Evolutionary conservation across 2,797 vertebrate species (phyloP).

Genomic region (Thripadectes ignobilis): DNA sequence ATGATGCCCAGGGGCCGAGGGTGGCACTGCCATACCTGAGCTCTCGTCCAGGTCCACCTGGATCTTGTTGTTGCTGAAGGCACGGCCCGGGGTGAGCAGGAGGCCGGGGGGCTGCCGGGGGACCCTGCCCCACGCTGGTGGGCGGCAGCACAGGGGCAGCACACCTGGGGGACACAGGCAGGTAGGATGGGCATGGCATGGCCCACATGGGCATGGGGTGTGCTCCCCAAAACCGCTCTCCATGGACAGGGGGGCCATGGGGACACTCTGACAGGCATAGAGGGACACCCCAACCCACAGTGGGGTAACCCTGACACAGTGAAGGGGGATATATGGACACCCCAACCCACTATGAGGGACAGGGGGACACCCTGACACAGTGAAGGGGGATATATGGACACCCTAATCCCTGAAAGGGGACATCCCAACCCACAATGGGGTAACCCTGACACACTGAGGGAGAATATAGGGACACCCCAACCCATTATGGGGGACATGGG

Average conservation of each 20-base stretch:
- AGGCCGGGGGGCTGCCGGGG: background rate
- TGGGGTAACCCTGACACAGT: too few relatives aligned
- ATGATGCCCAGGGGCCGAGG: fast-evolving
- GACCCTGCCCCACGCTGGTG: background rate
- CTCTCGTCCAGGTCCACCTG: slow-evolving; percentile 56
- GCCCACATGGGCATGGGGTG: fast-evolving
- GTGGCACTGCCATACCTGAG: background rate
- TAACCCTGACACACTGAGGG: background rate
- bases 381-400: background rate
- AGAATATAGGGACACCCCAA: background rate
- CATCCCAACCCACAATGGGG: background rate
- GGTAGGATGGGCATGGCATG: background rate
- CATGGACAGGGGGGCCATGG: fast-evolving
- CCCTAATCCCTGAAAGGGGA: too few relatives aligned
- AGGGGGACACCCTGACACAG: background rate
- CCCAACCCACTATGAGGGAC: background rate
- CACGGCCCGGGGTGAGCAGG: background rate
- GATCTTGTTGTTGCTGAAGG: slow-evolving; percentile 58
- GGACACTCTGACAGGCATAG: background rate
- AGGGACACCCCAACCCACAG: background rate
- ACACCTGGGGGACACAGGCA: background rate
- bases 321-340: too few relatives aligned
- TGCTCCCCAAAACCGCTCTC: background rate
- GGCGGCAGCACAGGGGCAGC: background rate
- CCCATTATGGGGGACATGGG: too few relatives aligned